These are phyloP conservation scores for Acanthaster planci DNA, from an alignment of 35 echinoderm and acorn worm species.

Conservation along the genomic window DNA sequence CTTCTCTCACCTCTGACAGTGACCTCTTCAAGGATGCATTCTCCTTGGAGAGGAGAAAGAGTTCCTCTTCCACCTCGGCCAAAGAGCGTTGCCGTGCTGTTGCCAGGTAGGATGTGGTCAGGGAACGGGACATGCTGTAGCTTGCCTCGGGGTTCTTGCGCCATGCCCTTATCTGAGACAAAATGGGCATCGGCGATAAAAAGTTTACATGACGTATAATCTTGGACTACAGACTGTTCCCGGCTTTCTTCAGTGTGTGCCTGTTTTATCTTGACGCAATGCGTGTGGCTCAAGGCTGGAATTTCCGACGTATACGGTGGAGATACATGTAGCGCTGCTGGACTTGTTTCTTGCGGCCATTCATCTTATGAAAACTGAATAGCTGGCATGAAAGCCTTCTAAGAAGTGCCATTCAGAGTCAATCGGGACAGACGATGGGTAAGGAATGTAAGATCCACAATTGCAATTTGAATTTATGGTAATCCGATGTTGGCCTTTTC, in stretches of 20 bases:
- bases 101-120: conserved; percentile 89
- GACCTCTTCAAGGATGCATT: conserved; percentile 85
- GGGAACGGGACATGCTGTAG: conserved; percentile 68
- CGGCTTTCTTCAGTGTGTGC: neutral
- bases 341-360: no score
- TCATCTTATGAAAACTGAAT: no score
- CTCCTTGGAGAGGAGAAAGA: conserved; percentile 87
- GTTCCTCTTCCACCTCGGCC: conserved; percentile 80
- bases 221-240: neutral
- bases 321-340: no score
- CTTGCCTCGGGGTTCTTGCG: conserved; percentile 70
- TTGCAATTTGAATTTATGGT: no score
- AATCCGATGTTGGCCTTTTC: no score
- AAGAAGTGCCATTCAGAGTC: no score
- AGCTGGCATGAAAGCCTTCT: no score
- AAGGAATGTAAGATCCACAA: no score
- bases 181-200: neutral
- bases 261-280: neutral
- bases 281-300: neutral
- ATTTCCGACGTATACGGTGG: neutral
- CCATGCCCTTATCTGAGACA: conserved; percentile 81
- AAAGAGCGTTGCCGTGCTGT: conserved; percentile 75
- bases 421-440: no score
- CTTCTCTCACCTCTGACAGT: conserved; percentile 65
- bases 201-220: neutral